A percentile compares a stretch with the other conserved stretches of the same genome.
These are phyloP conservation scores for Premnoplex brunnescens DNA, from an alignment of 2,797 vertebrate species.

Conservation along the genomic window DNA sequence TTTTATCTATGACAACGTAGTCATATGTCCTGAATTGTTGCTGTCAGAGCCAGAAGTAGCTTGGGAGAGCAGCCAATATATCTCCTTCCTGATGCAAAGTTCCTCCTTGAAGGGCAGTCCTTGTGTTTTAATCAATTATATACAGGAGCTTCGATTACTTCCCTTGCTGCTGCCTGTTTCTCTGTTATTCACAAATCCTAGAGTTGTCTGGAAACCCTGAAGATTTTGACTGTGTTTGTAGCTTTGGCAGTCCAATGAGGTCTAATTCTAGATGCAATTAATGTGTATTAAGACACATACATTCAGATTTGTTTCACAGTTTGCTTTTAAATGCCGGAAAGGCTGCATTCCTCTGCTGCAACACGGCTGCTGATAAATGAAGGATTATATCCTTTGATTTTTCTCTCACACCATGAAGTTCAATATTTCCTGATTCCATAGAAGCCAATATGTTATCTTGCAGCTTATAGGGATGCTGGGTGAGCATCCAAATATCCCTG, in stretches of 20 bases:
- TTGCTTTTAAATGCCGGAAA: background rate
- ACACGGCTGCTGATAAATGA: background rate
- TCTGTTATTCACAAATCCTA: background rate
- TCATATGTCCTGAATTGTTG: fast-evolving
- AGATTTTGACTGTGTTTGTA: background rate
- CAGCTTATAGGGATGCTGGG: background rate
- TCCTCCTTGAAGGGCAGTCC: conserved; percentile 4
- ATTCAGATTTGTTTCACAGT: background rate
- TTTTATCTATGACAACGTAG: background rate
- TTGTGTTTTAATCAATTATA: conserved; percentile 1
- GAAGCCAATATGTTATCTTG: background rate
- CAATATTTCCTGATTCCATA: background rate
- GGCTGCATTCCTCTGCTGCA: background rate
- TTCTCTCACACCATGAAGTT: background rate
- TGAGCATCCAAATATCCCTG: background rate
- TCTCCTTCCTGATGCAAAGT: background rate
- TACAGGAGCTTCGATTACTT: background rate
- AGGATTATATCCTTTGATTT: background rate
- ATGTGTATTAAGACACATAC: background rate
- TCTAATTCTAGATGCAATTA: background rate
- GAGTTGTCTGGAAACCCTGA: background rate
- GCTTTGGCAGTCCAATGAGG: background rate
- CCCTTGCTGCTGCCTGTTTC: background rate
- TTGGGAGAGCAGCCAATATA: background rate
- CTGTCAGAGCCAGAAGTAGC: background rate